Conservation (phyloP, 2,113 vertebrate genomes). For the Steatornis caripensis region DNA sequence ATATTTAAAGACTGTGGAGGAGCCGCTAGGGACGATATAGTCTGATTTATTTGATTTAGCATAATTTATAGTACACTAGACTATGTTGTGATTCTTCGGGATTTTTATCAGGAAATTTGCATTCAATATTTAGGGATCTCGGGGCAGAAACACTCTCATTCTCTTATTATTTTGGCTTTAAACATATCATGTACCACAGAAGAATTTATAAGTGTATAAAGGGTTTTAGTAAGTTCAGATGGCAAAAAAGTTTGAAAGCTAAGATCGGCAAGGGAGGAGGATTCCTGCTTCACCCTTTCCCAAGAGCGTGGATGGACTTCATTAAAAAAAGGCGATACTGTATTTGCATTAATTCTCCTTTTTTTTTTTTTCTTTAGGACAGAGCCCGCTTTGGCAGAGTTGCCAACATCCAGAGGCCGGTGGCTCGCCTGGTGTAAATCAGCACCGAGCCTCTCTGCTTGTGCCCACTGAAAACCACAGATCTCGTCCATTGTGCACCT, state of each 20-base stretch:
- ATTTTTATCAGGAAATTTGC: conserved; percentile 55
- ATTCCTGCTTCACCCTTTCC: background rate
- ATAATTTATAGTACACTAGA: conserved; percentile 37
- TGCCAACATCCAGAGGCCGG: background rate
- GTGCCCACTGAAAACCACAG: background rate
- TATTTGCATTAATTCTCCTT: background rate
- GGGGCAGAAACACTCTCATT: background rate
- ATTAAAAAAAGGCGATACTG: background rate
- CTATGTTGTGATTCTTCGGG: conserved; percentile 17
- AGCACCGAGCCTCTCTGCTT: background rate
- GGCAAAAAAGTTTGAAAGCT: background rate
- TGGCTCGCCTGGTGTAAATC: background rate
- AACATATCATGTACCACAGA: background rate
- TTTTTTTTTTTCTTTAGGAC: background rate
- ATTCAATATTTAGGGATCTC: conserved; percentile 47
- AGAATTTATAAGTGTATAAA: conserved; percentile 17
- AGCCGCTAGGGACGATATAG: conserved; percentile 24
- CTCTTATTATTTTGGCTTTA: conserved; percentile 44
- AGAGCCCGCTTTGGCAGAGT: background rate
- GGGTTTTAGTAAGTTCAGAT: conserved; percentile 3
- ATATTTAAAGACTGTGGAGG: conserved; percentile 47
- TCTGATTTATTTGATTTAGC: conserved; percentile 55
- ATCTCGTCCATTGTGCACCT: background rate
- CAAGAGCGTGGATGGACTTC: background rate
- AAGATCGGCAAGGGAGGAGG: background rate